Percentiles rank a stretch among this genome's conserved stretches.
phyloP scores from a whole-genome alignment of 2,113 vertebrate species.

The Taurulus bubalis region DNA sequence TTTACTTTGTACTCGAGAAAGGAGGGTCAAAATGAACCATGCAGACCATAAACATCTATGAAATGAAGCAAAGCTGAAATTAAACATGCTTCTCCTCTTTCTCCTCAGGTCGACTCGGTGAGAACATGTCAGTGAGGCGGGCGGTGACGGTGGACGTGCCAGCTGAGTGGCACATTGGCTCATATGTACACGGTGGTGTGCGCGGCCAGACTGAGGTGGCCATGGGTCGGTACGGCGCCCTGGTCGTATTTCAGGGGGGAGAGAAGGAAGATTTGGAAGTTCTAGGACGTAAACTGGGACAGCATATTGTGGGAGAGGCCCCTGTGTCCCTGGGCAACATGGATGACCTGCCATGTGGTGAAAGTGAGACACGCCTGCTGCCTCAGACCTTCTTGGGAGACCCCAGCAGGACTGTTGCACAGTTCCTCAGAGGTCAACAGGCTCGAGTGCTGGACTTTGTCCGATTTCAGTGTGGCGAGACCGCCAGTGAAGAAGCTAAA shows the following conservation, averaged over 20 bases:
- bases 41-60: neutral
- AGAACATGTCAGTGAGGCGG: constrained; percentile 89
- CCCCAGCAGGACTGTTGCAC: constrained; percentile 87
- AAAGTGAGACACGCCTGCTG: constrained; percentile 89
- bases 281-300: constrained; percentile 87
- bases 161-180: constrained; percentile 86
- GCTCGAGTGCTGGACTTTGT: constrained; percentile 90
- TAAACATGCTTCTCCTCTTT: neutral
- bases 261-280: constrained; percentile 65
- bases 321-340: constrained; percentile 87
- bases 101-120: constrained; percentile 88
- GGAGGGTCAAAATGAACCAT: neutral
- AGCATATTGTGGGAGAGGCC: constrained; percentile 91
- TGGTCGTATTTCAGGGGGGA: constrained; percentile 86
- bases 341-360: constrained; percentile 88
- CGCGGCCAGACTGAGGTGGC: constrained; percentile 71
- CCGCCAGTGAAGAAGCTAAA: constrained; percentile 45
- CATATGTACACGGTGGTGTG: constrained; percentile 86
- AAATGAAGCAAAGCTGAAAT: neutral
- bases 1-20: neutral
- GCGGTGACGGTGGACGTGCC: constrained; percentile 86
- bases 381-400: constrained; percentile 88
- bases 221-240: constrained; percentile 89
- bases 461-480: constrained; percentile 90
- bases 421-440: constrained; percentile 85